Percentiles rank a stretch among this genome's conserved stretches.
Evolutionary conservation across 2,113 vertebrate genomes (phyloP).

Genomic region (Tetraodon nigroviridis): DNA sequence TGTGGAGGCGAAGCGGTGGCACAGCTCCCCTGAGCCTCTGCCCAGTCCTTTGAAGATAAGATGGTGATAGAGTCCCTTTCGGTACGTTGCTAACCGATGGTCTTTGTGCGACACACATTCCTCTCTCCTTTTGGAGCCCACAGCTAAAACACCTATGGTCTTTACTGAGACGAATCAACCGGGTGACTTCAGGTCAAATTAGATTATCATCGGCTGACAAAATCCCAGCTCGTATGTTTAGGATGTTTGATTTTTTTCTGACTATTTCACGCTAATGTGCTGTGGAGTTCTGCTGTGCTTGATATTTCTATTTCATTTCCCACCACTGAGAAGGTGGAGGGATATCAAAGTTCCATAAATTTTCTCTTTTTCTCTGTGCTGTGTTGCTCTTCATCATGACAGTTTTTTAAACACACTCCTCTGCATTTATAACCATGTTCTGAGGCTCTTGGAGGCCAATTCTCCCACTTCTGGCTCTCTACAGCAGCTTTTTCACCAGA

Average conservation of each 20-base stretch:
- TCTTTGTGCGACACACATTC: slow-evolving; percentile 71
- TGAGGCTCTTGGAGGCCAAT: slow-evolving; percentile 61
- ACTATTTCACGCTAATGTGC: slow-evolving; percentile 62
- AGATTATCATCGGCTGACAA: slow-evolving; percentile 65
- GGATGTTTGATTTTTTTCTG: slow-evolving; percentile 38
- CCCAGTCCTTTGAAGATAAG: slow-evolving; percentile 79
- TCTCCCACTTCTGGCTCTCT: slow-evolving; percentile 63
- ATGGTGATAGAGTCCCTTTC: slow-evolving; percentile 76
- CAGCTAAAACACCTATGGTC: slow-evolving; percentile 72
- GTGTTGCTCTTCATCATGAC: slow-evolving; percentile 58
- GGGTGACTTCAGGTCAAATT: slow-evolving; percentile 61
- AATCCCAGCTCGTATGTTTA: slow-evolving; percentile 58
- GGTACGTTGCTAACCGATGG: slow-evolving; percentile 67
- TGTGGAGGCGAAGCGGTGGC: slow-evolving; percentile 68
- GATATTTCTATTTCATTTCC: slow-evolving; percentile 58
- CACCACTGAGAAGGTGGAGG: slow-evolving; percentile 35
- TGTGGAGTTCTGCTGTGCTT: slow-evolving; percentile 45
- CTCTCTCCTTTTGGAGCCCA: slow-evolving; percentile 55
- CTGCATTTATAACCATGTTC: slow-evolving; percentile 60
- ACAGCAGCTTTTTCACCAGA: slow-evolving; percentile 61
- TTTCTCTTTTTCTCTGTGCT: slow-evolving; percentile 52
- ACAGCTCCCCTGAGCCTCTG: slow-evolving; percentile 71
- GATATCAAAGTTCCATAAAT: slow-evolving; percentile 43
- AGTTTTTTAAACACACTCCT: slow-evolving; percentile 60
- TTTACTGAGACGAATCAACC: slow-evolving; percentile 61